Percentiles rank a stretch among this genome's conserved stretches.
Evolutionary conservation across 2,888 invertebrate species (phyloP).

Genomic region (Theretra japonica): DNA sequence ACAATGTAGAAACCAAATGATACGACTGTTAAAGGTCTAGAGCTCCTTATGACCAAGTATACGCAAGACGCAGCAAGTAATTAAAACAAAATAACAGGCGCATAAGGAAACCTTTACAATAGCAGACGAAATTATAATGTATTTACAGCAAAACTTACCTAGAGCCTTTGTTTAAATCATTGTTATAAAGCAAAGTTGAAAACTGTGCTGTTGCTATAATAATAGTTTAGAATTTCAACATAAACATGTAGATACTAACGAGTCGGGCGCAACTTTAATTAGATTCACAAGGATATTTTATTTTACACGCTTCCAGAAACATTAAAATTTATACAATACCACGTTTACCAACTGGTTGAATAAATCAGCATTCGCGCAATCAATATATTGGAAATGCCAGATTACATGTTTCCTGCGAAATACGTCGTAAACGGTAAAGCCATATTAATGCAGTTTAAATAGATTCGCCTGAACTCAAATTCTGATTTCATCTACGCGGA

Average conservation of each 20-base stretch:
- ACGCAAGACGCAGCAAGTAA: neutral
- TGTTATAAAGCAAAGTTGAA: neutral
- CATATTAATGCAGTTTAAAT: neutral
- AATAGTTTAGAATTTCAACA: neutral
- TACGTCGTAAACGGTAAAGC: too few relatives aligned
- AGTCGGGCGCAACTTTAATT: neutral
- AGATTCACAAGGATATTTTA: neutral
- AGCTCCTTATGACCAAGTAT: neutral
- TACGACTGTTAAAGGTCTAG: neutral
- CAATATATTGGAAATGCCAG: too few relatives aligned
- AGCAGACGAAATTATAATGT: neutral
- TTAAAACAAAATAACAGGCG: conserved; percentile 1
- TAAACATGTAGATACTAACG: conserved; percentile 1
- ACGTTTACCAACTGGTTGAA: too few relatives aligned
- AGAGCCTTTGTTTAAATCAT: neutral
- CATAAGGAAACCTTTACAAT: neutral
- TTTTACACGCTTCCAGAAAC: neutral
- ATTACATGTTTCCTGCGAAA: too few relatives aligned
- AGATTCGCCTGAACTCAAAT: too few relatives aligned
- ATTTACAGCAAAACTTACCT: neutral
- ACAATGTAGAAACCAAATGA: too few relatives aligned
- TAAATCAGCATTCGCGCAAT: too few relatives aligned
- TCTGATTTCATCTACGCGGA: too few relatives aligned
- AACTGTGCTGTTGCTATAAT: neutral
- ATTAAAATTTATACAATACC: neutral